Conservation (phyloP, 1,140 invertebrate genomes). For the Rhynchophorus ferrugineus region DNA sequence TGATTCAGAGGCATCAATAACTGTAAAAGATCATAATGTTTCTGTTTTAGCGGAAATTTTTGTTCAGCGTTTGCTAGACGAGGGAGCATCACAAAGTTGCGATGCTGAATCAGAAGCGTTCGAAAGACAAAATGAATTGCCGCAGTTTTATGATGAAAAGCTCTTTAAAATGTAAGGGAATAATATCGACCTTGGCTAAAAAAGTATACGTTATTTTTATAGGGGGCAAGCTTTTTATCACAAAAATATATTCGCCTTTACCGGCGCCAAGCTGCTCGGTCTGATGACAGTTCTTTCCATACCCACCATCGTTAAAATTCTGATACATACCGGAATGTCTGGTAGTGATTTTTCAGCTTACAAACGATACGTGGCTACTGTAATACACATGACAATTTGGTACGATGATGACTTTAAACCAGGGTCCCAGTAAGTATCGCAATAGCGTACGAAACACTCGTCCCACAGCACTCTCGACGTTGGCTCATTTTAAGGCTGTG, state of each 20-base stretch:
- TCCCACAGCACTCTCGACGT: no score
- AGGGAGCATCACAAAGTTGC: slow-evolving; percentile 6
- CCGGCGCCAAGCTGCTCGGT: slow-evolving; percentile 52
- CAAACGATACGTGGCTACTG: slow-evolving; percentile 64
- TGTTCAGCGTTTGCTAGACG: slow-evolving; percentile 3
- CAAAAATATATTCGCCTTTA: slow-evolving; percentile 51
- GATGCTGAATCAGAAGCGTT: not conserved
- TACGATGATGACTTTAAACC: slow-evolving; percentile 55
- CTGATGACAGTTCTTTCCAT: slow-evolving; percentile 55
- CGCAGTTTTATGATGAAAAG: slow-evolving; percentile 11
- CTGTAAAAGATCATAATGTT: not conserved
- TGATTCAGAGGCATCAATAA: no score
- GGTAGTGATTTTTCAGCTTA: slow-evolving; percentile 56
- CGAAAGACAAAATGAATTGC: not conserved
- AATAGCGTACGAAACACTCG: no score
- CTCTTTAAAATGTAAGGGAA: slow-evolving; percentile 12
- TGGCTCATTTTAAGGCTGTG: slow-evolving; percentile 51
- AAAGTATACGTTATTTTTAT: slow-evolving; percentile 2
- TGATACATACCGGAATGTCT: slow-evolving; percentile 59
- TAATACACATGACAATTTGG: slow-evolving; percentile 68
- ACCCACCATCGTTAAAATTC: slow-evolving; percentile 53
- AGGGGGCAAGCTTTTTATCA: slow-evolving; percentile 59
- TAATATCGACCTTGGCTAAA: not conserved
- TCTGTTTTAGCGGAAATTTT: slow-evolving; percentile 8
- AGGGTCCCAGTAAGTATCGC: slow-evolving; percentile 30